These are phyloP conservation scores for Drosophila repletoides DNA, from an alignment of 1,140 invertebrate species.

Conservation along the genomic window DNA sequence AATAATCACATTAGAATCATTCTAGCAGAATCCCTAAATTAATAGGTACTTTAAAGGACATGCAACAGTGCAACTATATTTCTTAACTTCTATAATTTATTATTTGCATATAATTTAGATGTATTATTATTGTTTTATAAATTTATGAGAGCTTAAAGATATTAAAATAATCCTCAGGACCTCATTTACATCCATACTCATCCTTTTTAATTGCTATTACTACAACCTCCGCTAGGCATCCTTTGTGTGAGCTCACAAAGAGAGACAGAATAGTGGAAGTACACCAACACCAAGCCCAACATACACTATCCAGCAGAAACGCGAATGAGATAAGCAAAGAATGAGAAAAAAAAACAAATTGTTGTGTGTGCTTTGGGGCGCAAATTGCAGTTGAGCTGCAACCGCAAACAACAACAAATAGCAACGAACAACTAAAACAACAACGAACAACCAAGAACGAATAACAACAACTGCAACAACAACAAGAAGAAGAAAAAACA, in stretches of 20 bases:
- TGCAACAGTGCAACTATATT: no score
- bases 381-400: constrained; percentile 57
- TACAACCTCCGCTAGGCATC: constrained; percentile 4
- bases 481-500: constrained; percentile 7
- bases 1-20: no score
- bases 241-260: constrained; percentile 19
- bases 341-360: constrained; percentile 27
- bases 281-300: background rate
- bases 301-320: constrained; percentile 6
- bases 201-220: no score
- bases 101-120: no score
- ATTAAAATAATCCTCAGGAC: no score
- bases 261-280: constrained; percentile 13
- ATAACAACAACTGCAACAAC: constrained; percentile 10
- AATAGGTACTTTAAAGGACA: no score
- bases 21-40: no score
- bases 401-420: constrained; percentile 25
- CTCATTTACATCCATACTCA: no score
- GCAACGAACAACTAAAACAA: no score
- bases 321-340: background rate
- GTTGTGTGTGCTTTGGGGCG: constrained; percentile 50
- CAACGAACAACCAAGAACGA: constrained; percentile 13
- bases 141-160: no score
- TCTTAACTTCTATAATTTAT: no score
- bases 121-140: no score